Evolutionary conservation across 2,797 vertebrate species (phyloP), one percentile per base, ranked within the genome.

Genomic region (Salmo trutta): DNA sequence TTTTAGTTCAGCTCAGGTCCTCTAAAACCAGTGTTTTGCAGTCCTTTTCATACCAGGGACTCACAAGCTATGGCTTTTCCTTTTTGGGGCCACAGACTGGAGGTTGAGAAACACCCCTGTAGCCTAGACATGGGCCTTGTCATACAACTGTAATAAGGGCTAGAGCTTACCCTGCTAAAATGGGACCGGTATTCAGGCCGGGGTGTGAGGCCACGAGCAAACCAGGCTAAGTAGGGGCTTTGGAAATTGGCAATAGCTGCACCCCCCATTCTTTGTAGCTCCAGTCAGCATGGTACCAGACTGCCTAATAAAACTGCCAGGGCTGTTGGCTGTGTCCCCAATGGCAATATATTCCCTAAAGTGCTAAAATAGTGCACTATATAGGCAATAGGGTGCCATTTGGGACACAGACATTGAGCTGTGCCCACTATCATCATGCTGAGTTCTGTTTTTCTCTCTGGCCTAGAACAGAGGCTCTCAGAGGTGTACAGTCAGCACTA

Each of bases 401-500:
- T 12, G 41, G 12, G 41, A 47, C 10, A 2, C 10, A 47, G 2
- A 2, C 0, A 47, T 47, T 12, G 10, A 47, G 41, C 41, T 47
- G 41, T 3, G 10, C 21, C 59, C 59, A 47, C 41, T 24, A 29
- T 68, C 21, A 64, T 64, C n/a, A 90, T 87, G 91, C 88, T 89
- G 88, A 88, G 83, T 83, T 83, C 81, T 81, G 88, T 90, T 83
- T 84, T 89, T 89, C 33, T 70, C 33, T 36, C 31, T 72, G 75
- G 83, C 89, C 89, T 90, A 86, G 89, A 93, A 93, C 85, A 87
- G 76, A 77, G 87, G 73, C n/a, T 0, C 8, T 29, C 41, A 64
- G 75, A 77, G 79, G 29, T 85, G 89, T 91, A 80, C 69, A 7
- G 72, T 91, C 91, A 90, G 91, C 89, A 90, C 75, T 91, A 87